phyloP scores from a whole-genome alignment of 2,888 invertebrate genomes.

The Tortrix viridana region DNA sequence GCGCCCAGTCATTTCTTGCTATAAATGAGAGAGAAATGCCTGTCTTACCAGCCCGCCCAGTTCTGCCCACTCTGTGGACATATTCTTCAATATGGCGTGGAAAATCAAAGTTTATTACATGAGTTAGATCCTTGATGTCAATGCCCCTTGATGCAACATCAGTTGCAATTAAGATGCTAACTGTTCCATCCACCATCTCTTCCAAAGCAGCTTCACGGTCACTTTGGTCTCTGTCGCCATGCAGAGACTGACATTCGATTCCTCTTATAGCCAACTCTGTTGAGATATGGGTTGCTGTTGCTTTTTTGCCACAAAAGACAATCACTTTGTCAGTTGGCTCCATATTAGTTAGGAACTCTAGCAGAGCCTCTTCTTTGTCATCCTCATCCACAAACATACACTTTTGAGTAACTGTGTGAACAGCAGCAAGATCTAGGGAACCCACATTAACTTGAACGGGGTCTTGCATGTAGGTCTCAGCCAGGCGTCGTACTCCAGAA shows the following conservation, averaged over 20 bases:
- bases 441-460: constrained; percentile 97
- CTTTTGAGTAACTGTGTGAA: constrained; percentile 93
- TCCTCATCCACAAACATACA: constrained; percentile 89
- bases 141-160: constrained; percentile 98
- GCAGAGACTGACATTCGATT: constrained; percentile 90
- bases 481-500: constrained; percentile 91
- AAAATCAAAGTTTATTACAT: constrained; percentile 97
- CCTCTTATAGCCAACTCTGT: constrained; percentile 90
- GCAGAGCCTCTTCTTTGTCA: constrained; percentile 86
- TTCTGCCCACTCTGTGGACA: constrained; percentile 97
- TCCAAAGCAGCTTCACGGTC: constrained; percentile 92
- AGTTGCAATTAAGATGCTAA: constrained; percentile 94
- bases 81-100: constrained; percentile 98
- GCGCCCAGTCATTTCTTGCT: constrained; percentile 91
- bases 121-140: constrained; percentile 94
- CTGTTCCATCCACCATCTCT: constrained; percentile 91
- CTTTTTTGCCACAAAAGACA: constrained; percentile 95
- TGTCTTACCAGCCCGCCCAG: constrained; percentile 94
- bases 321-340: constrained; percentile 91
- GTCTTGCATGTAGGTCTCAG: constrained; percentile 93
- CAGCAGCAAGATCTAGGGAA: constrained; percentile 93
- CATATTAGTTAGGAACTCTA: constrained; percentile 89
- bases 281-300: constrained; percentile 91
- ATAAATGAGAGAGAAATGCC: constrained; percentile 94
- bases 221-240: constrained; percentile 93